Evolutionary conservation across 2,888 invertebrate genomes (phyloP), one percentile per base, ranked within the genome.

Genomic region (Spatulosminthurus flaviceps): DNA sequence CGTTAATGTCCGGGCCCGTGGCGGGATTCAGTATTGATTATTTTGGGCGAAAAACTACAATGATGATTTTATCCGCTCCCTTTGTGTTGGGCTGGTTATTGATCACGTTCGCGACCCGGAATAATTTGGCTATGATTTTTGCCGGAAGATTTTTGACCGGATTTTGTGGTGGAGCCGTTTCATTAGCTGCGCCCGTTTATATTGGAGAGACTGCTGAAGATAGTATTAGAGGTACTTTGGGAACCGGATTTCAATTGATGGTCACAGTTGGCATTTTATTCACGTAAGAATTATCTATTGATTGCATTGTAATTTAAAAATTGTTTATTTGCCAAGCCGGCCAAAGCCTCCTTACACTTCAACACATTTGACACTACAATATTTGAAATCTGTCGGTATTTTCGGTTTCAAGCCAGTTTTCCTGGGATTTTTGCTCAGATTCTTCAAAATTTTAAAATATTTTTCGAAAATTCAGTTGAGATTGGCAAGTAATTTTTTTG

Each of bases 241-340:
- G 96, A 1, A 93, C 94, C 70, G 95, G 93, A 86, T 95, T 95
- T 87, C 97, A 97, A 87, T 88, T 97, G 26, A 93, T 94, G 91
- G 89, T 96, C 69, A 81, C 81, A 13, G 74, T 83, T 26, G 84
- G 84, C 28, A 84, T 84, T 64, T 67, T 83, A 7, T 84, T 83
- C 77, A 76, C 75, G 83, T 84, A 81, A 74, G 60, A 21, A 4
- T 60, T 9, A 21, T 60, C 9, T 43, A 43, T 43, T 43, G 9
- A 43, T 43, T 43, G 43, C 19, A 43, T 13, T 43, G 9, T 13
- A 9, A 43, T 43, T 43, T 43, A 43, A 13, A 13, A 43, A 43
- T 43, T 43, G 19, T 43, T 13, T 43, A 19, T 19, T 43, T 43
- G 9, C 19, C 43, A 19, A 9, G n/a, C n/a, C n/a, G n/a, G n/a